Base-by-base conservation (phyloP, 2,888 invertebrate species). In the Volucella inanis region DNA sequence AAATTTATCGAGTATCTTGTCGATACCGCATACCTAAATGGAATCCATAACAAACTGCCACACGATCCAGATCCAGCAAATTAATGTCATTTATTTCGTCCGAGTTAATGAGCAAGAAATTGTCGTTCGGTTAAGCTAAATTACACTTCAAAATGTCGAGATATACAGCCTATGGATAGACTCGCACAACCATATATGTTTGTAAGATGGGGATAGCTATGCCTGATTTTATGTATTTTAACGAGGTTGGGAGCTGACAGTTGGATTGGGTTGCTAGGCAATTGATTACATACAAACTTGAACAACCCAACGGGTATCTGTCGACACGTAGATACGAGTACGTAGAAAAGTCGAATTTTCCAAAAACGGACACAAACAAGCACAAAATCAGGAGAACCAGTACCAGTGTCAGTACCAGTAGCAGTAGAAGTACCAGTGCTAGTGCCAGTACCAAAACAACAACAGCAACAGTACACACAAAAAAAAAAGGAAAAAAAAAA, bases 71-170 rank as follows among this genome's bases (percentile, higher is more conserved):
- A 80, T 80, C 55, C 76, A 81, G 86, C 86, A 86, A 86, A 86
- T 86, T 86, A 86, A 86, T 86, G 86, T 81, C 86, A 77, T 86
- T 81, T 86, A 82, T 86, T 22, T 81, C 86, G 74, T 85, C 4
- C 72, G 81, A 78, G 81, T 86, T 86, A 86, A 86, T 86, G 86
- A 86, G 86, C 86, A 86, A 86, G 86, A 86, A 86, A 86, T 86
- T 80, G 85, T 68, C 71, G 76, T 81, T 80, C 81, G 54, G 86
- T 72, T 85, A 77, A 74, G 85, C 72, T 85, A 79, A 72, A 81
- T 79, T 81, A 77, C 76, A 65, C 65, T 57, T 59, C n/a, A 65
- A 72, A 61, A 59, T 59, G 50, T 47, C 18, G 31, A 22, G 75
- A 22, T 50, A 43, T 45, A 18, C 49, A 3, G 6, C 15, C 52